Base-by-base conservation (phyloP, 2,797 vertebrate genomes). In the Anguilla anguilla region DNA sequence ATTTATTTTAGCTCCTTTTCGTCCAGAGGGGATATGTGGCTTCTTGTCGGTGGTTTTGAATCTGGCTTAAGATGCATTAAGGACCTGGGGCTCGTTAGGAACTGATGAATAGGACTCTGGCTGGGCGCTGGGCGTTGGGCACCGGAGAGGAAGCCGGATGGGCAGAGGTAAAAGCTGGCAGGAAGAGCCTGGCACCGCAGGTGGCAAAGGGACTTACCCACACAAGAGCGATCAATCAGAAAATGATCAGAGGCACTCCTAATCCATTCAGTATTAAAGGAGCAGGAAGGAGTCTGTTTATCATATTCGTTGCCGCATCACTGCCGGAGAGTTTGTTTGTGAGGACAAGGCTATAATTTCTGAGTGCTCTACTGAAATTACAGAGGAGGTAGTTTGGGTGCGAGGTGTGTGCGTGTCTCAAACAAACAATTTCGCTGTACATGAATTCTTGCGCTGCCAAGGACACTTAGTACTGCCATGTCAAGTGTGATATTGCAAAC, bases 31-130 rank as follows among this genome's bases (percentile, higher is more conserved):
- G 85, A 81, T 43, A 0, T n/a, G 46, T 86, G 86, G 82, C 89
- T 87, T 88, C 83, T 87, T 87, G 84, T 87, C 77, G 51, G 43
- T 87, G 87, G 86, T 77, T 90, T 90, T 86, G 89, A 49, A 85
- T 85, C 91, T 90, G 90, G 86, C 84, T 90, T 87, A 7, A 81
- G 85, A 88, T 89, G 43, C 85, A 86, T 83, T 57, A 90, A 49
- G 11, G 64, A 25, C 46, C 28, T 57, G 74, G 79, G 7, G 83
- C 91, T 81, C 15, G 35, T 79, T 43, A 87, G 83, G 69, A 81
- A 72, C 79, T 85, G 87, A 90, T 89, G 64, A 79, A 88, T 89
- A 88, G 74, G 69, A 87, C 82, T 89, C 2, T 39, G 61, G 67
- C 61, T 61, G 57, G 51, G 85, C 86, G 39, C 17, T 57, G 49